These are phyloP conservation scores for Metopia argyrocephala DNA, from an alignment of 2,888 invertebrate genomes.

Conservation along the genomic window DNA sequence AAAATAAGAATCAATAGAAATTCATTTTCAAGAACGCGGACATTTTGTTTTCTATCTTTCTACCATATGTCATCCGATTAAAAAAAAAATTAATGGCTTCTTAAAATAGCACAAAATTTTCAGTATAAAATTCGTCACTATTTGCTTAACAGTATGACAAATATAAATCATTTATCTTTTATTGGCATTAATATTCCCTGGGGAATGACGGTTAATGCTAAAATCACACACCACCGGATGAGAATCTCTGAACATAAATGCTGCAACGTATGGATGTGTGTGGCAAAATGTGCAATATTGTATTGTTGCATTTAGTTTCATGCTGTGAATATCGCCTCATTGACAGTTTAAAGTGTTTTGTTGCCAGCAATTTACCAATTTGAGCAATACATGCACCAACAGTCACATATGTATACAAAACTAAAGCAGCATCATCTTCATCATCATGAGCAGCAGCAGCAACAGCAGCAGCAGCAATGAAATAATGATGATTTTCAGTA, in stretches of 20 bases:
- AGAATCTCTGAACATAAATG: conserved; percentile 39
- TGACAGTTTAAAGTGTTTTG: conserved; percentile 67
- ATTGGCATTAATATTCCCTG: not conserved
- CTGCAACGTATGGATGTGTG: conserved; percentile 23
- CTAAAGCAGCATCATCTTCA: conserved; percentile 33
- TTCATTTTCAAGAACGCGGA: too few relatives aligned
- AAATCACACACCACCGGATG: conserved; percentile 10
- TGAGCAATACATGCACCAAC: conserved; percentile 63
- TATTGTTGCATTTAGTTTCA: conserved; percentile 47
- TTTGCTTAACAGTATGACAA: not conserved
- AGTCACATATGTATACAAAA: not conserved
- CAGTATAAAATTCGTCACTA: not conserved
- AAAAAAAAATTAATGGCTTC: too few relatives aligned
- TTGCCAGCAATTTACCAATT: conserved; percentile 67
- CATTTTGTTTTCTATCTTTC: too few relatives aligned
- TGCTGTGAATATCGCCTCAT: conserved; percentile 63
- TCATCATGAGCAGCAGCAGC: conserved; percentile 14
- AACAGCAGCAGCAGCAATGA: conserved; percentile 13
- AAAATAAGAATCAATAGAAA: too few relatives aligned
- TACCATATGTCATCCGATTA: too few relatives aligned
- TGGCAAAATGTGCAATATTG: conserved; percentile 20
- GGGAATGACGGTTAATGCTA: not conserved
- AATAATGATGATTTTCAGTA: conserved; percentile 4
- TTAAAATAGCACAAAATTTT: too few relatives aligned
- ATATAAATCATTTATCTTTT: not conserved